Percentiles rank a stretch among this genome's conserved stretches.
Evolutionary conservation across 2,113 vertebrate species (phyloP).

Genomic region (Trinectes maculatus): DNA sequence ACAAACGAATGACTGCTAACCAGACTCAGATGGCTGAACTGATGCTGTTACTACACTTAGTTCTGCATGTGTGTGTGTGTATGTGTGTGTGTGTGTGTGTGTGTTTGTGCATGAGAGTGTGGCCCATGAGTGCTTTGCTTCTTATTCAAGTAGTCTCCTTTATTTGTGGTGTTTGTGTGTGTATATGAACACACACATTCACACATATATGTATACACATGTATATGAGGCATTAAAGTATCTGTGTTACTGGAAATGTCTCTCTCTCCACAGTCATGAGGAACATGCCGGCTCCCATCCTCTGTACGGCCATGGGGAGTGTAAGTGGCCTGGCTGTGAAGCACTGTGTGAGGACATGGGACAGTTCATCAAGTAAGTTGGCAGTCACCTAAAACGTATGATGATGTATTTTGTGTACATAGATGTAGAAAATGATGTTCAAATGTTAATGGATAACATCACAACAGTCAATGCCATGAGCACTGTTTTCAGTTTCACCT

Average conservation of each 20-base stretch:
- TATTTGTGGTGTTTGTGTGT: conserved; percentile 5
- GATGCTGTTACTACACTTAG: conserved; percentile 29
- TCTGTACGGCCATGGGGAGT: conserved; percentile 97
- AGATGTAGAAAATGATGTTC: too few species aligned
- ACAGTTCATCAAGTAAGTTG: conserved; percentile 95
- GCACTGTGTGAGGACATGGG: conserved; percentile 98
- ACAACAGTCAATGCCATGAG: neutral
- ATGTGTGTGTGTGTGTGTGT: too few species aligned
- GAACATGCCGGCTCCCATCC: conserved; percentile 92
- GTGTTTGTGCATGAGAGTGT: conserved; percentile 22
- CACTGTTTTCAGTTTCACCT: conserved; percentile 3
- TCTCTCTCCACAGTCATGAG: conserved; percentile 85
- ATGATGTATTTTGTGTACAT: neutral
- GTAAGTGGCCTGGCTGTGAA: conserved; percentile 99
- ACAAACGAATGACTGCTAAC: conserved; percentile 71
- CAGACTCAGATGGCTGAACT: conserved; percentile 67
- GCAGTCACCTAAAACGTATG: neutral
- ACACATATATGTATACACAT: neutral
- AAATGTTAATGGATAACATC: too few species aligned
- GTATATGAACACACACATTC: too few species aligned
- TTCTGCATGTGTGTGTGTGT: conserved; percentile 29
- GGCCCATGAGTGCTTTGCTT: conserved; percentile 16
- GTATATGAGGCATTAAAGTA: neutral
- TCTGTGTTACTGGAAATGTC: conserved; percentile 4
- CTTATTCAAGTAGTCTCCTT: conserved; percentile 2